Conservation (phyloP, 1,140 invertebrate genomes). For the Phthorimaea operculella region DNA sequence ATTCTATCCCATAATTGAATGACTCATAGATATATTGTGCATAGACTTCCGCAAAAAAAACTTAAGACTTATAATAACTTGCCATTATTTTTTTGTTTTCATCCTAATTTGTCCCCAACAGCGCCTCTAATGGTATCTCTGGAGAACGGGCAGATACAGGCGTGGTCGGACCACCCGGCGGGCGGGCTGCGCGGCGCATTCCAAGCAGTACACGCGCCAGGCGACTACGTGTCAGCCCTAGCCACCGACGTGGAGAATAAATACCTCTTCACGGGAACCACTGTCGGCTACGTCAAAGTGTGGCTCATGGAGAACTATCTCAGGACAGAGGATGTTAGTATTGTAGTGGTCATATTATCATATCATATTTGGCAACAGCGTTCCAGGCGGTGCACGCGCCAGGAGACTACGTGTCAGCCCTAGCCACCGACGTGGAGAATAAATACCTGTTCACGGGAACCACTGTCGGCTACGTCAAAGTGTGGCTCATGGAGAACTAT, state of each 20-base stretch:
- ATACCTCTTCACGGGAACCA: slow-evolving; percentile 75
- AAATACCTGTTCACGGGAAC: slow-evolving; percentile 76
- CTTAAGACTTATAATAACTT: no score
- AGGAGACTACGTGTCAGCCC: no score
- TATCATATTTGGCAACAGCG: no score
- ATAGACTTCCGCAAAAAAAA: no score
- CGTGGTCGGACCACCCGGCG: slow-evolving; percentile 77
- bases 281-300: slow-evolving; percentile 77
- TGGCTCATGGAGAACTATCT: slow-evolving; percentile 76
- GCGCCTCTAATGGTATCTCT: slow-evolving; percentile 74
- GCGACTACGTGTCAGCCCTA: slow-evolving; percentile 75
- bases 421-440: no score
- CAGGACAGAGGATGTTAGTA: no score
- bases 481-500: no score
- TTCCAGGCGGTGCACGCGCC: no score
- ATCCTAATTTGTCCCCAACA: slow-evolving; percentile 12
- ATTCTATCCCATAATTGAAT: no score
- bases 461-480: slow-evolving; percentile 76
- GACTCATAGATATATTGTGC: no score
- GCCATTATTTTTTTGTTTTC: no score
- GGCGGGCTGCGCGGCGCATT: slow-evolving; percentile 75
- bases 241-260: slow-evolving; percentile 73
- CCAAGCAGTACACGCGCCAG: slow-evolving; percentile 71
- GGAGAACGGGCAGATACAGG: slow-evolving; percentile 75
- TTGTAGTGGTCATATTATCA: no score